Conservation (phyloP, 92 coral and sea anemone genomes). For the Parazoanthus darwini region DNA sequence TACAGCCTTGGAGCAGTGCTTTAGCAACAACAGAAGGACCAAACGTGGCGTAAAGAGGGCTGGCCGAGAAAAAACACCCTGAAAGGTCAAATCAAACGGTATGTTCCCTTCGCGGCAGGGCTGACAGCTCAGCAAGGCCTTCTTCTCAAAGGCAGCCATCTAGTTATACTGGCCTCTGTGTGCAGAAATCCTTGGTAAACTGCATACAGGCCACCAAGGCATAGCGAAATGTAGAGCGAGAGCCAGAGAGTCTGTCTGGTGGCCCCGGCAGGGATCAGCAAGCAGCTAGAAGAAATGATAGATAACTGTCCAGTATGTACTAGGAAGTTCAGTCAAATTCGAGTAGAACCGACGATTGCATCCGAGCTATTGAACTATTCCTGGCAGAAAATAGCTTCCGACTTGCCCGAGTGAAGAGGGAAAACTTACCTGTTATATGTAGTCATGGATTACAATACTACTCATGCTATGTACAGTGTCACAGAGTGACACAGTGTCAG, state of each 20-base stretch:
- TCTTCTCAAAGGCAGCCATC: constrained; percentile 26
- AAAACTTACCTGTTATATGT: not conserved
- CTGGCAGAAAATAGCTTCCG: not conserved
- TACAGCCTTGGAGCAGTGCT: no score
- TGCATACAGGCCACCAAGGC: constrained; percentile 18
- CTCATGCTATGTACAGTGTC: not conserved
- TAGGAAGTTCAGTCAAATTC: not conserved
- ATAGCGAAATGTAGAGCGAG: constrained; percentile 9
- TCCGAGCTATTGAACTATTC: no score
- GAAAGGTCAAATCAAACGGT: constrained; percentile 24
- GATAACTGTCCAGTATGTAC: not conserved
- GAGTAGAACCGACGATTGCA: not conserved
- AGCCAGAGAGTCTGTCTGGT: constrained; percentile 7
- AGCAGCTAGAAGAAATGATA: not conserved
- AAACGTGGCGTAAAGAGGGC: constrained; percentile 6
- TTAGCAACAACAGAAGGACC: no score
- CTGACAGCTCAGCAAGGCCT: constrained; percentile 40
- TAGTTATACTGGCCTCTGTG: not conserved
- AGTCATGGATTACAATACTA: not conserved
- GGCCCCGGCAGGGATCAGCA: constrained; percentile 4
- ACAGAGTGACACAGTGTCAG: not conserved
- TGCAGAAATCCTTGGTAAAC: no score
- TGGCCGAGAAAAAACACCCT: constrained; percentile 40
- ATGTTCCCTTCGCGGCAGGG: constrained; percentile 27
- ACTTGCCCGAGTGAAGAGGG: not conserved